phyloP scores from a whole-genome alignment of 1,140 invertebrate genomes.

The Drosophila lini region DNA sequence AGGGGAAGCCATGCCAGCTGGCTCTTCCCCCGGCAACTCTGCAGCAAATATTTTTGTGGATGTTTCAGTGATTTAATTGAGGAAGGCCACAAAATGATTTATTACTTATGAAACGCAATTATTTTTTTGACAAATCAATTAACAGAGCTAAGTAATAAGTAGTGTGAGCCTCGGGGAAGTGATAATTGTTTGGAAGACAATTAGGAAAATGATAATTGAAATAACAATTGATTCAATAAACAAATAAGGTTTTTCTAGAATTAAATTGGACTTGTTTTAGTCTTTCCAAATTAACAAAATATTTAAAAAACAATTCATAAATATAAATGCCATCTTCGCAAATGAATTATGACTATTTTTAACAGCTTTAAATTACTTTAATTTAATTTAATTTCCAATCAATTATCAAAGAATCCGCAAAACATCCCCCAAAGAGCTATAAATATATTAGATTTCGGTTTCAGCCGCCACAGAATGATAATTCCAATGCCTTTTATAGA shows the following conservation, averaged over 20 bases:
- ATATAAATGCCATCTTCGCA: not conserved
- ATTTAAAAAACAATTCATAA: too few species aligned
- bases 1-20: not conserved
- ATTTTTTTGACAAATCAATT: slow-evolving; percentile 7
- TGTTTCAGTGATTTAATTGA: slow-evolving; percentile 8
- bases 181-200: slow-evolving; percentile 2
- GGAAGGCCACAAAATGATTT: slow-evolving; percentile 6
- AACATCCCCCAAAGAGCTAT: not conserved
- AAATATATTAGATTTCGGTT: slow-evolving; percentile 16
- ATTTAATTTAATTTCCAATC: not conserved
- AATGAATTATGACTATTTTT: not conserved
- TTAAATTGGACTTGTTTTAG: not conserved
- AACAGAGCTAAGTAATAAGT: not conserved
- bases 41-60: not conserved
- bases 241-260: too few species aligned
- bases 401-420: slow-evolving; percentile 8
- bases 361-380: not conserved
- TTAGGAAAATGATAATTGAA: not conserved
- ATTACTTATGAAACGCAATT: slow-evolving; percentile 6
- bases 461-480: slow-evolving; percentile 38
- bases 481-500: slow-evolving; percentile 48
- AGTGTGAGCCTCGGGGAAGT: not conserved
- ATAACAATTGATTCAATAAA: not conserved
- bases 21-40: too few species aligned
- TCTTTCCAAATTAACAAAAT: not conserved